Percentiles rank a stretch among this genome's conserved stretches.
These are phyloP conservation scores for Crocodylus rhombifer DNA, from an alignment of 2,797 vertebrate genomes.

Conservation along the genomic window DNA sequence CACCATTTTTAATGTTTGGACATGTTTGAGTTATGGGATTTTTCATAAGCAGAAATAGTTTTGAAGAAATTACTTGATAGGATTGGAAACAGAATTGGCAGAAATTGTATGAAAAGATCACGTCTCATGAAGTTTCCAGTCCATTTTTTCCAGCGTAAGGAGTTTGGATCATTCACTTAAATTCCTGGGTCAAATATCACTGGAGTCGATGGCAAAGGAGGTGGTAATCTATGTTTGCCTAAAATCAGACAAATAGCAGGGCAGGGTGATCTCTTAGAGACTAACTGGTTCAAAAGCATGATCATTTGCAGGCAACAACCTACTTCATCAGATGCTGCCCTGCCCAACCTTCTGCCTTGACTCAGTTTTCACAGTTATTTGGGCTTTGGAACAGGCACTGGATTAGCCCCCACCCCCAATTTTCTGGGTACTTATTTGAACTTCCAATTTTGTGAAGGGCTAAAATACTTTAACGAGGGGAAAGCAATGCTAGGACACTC, in stretches of 20 bases:
- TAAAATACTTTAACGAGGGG: neutral
- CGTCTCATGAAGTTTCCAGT: neutral
- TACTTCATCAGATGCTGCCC: no score
- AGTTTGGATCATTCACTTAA: neutral
- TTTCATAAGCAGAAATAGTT: neutral
- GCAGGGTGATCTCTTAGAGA: no score
- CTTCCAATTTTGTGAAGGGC: neutral
- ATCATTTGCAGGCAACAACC: no score
- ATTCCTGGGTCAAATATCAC: neutral
- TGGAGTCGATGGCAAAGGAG: neutral
- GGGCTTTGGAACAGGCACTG: neutral
- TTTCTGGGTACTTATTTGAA: neutral
- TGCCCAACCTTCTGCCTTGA: no score
- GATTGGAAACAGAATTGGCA: neutral
- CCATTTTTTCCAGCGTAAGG: neutral
- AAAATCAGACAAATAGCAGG: no score
- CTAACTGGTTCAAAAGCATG: no score
- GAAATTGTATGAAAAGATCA: neutral
- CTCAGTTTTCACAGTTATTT: neutral
- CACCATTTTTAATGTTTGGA: neutral
- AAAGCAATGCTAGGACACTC: neutral
- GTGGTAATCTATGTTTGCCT: no score
- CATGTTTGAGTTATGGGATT: neutral
- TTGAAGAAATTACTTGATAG: neutral
- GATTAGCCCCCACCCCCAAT: neutral